Conservation (phyloP, 2,797 vertebrate genomes). For the Cebuella pygmaea region DNA sequence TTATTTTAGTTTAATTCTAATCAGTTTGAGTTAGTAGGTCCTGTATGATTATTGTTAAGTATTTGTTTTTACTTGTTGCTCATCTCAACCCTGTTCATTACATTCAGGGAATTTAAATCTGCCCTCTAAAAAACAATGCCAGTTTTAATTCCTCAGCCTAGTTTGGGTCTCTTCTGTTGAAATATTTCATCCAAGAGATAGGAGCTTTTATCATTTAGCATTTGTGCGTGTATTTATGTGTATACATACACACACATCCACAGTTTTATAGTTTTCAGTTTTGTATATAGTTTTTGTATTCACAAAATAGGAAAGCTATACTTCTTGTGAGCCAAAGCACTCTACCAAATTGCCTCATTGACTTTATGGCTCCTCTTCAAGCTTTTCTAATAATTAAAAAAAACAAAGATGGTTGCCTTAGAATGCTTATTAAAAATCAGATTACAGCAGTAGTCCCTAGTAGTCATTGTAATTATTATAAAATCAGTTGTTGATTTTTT, state of each 20-base stretch:
- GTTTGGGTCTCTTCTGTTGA: constrained; percentile 19
- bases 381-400: constrained; percentile 59
- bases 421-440: constrained; percentile 42
- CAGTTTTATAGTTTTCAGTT: neutral
- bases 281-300: neutral
- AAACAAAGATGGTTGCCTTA: neutral
- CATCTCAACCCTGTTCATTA: constrained; percentile 5
- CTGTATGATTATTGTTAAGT: constrained; percentile 29
- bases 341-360: constrained; percentile 4
- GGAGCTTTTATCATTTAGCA: neutral
- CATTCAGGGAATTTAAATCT: constrained; percentile 51
- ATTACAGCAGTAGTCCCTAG: constrained; percentile 3
- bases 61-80: constrained; percentile 48
- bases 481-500: constrained; percentile 5
- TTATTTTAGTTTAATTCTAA: neutral
- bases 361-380: constrained; percentile 41
- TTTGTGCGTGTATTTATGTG: neutral
- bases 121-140: neutral
- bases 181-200: neutral
- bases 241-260: neutral
- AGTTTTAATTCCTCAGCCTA: constrained; percentile 8
- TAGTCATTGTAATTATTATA: constrained; percentile 22
- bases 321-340: constrained; percentile 27
- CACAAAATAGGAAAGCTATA: neutral
- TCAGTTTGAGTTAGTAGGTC: neutral